phyloP scores from a whole-genome alignment of 2,797 vertebrate species.

The Botia almorhae region DNA sequence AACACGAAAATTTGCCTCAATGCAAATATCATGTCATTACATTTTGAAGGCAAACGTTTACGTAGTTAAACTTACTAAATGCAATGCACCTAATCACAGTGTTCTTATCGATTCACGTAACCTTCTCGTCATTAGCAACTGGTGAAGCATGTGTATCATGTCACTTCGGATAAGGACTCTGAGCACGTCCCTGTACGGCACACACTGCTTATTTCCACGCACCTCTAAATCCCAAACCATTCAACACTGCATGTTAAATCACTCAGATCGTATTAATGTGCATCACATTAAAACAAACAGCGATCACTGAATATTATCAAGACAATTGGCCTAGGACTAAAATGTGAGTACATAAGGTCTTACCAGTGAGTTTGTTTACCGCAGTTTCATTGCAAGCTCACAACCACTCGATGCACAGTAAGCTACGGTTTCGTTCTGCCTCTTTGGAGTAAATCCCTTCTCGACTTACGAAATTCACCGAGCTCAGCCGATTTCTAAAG shows the following conservation, averaged over 20 bases:
- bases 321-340: background rate
- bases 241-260: constrained; percentile 37
- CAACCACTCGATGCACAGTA: constrained; percentile 67
- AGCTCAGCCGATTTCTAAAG: constrained; percentile 62
- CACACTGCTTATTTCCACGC: constrained; percentile 31
- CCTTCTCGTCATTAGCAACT: constrained; percentile 20
- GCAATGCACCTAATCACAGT: background rate
- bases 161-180: constrained; percentile 20
- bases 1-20: constrained; percentile 21
- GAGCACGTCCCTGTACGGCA: constrained; percentile 34
- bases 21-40: constrained; percentile 20
- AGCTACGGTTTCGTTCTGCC: constrained; percentile 64
- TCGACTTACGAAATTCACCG: constrained; percentile 67
- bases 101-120: constrained; percentile 12
- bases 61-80: constrained; percentile 26
- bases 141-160: constrained; percentile 39
- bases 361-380: constrained; percentile 71
- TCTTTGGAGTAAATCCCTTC: constrained; percentile 68
- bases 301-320: background rate
- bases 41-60: background rate
- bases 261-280: background rate
- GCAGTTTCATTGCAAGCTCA: constrained; percentile 70
- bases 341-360: constrained; percentile 59
- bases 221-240: constrained; percentile 40
- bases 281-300: constrained; percentile 18